Percentiles rank a stretch among this genome's conserved stretches.
Conservation (phyloP, 92 coral and sea anemone genomes). For the Phenganax stokvisi region DNA sequence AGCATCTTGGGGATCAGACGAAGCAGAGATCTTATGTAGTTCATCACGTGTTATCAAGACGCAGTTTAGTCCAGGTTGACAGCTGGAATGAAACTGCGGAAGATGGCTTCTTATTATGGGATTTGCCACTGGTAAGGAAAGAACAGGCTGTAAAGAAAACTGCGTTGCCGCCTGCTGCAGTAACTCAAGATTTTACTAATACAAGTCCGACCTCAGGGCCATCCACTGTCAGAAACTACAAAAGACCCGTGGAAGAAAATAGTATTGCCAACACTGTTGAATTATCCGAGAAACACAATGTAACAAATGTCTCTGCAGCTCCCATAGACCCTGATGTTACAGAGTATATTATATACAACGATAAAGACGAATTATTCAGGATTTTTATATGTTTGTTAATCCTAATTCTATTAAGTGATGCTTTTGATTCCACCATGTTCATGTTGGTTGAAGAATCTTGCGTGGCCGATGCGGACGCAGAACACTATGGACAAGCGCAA, state of each 20-base stretch:
- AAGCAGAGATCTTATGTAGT: neutral
- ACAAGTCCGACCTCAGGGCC: neutral
- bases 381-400: conserved; percentile 17
- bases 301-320: neutral
- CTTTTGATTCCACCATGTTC: conserved; percentile 23
- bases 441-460: conserved; percentile 31
- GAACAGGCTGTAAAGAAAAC: neutral
- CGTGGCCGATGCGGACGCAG: conserved; percentile 29
- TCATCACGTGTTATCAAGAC: conserved; percentile 29
- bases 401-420: conserved; percentile 19
- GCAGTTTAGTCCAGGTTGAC: neutral
- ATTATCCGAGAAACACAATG: neutral
- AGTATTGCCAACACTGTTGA: neutral
- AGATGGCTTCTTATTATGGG: neutral
- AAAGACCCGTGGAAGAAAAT: too few relatives aligned
- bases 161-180: neutral
- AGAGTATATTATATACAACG: conserved; percentile 9
- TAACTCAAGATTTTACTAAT: neutral
- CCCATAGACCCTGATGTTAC: neutral
- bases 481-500: conserved; percentile 68
- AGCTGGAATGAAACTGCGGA: conserved; percentile 14
- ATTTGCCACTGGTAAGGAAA: neutral
- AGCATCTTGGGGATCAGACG: neutral
- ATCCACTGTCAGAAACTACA: neutral
- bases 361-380: conserved; percentile 22